Base-by-base conservation (phyloP, 2,797 vertebrate species). In the Calcarius lapponicus region DNA sequence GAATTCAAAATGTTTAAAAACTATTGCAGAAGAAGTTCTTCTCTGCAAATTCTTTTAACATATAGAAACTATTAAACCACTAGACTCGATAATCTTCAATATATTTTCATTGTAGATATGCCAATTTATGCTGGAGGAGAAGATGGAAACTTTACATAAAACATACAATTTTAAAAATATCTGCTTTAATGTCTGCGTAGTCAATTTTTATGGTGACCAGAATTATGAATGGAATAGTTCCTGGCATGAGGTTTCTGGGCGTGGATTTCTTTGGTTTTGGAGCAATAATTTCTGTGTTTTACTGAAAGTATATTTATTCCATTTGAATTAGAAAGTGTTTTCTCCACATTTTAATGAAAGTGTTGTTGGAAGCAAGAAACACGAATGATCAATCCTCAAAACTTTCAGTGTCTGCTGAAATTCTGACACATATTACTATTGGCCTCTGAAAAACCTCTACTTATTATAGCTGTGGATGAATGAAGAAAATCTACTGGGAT, bases 141-240 rank as follows among this genome's bases (percentile, higher is more conserved):
- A 91, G 48, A 82, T 3, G 71, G 94, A 95, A 95, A 95, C 36
- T 74, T 73, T 8, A 32, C 53, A 74, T 69, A 74, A 87, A 94
- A 78, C 51, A 79, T 16, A 58, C 2, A 36, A 22, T 64, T 91
- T 69, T 2, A 61, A 89, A 91, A 91, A 58, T 47, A 80, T 10
- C 65, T 89, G n/a, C 34, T 86, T 28, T 79, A 78, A 86, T 36
- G 84, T 62, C 28, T 73, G 38, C 45, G 74, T 13, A 78, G 50
- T 26, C n/a, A 51, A 51, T 65, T 87, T 92, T 92, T 78, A 93
- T 38, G 58, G 57, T 3, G 28, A 67, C 31, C 20, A 94, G 73
- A 91, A 89, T 89, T 76, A 71, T 47, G 57, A 93, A 80, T 38
- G n/a, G 54, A 95, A 89, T 47, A 88, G 57, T 32, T 87, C 47